Percentiles rank a stretch among this genome's conserved stretches.
Conservation (phyloP, 2,797 vertebrate species). For the Huso huso region DNA sequence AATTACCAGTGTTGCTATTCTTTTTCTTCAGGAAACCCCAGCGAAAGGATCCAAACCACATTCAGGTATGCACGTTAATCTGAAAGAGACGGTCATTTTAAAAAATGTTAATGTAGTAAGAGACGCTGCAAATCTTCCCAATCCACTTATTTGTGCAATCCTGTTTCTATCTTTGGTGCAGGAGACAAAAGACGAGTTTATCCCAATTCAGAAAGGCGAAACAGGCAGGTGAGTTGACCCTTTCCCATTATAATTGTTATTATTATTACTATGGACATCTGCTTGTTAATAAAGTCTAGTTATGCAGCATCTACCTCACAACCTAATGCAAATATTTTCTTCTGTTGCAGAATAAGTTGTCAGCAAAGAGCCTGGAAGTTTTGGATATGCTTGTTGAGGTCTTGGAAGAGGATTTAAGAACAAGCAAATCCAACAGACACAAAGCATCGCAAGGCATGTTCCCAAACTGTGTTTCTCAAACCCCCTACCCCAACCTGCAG, state of each 20-base stretch:
- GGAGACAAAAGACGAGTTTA: conserved; percentile 57
- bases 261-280: too few species aligned
- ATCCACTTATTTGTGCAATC: not conserved
- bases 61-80: conserved; percentile 8
- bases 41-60: conserved; percentile 42
- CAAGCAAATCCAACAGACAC: conserved; percentile 18
- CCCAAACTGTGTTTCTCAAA: not conserved
- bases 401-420: conserved; percentile 68
- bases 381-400: conserved; percentile 73
- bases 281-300: too few species aligned
- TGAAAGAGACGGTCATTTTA: not conserved
- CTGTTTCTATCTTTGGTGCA: conserved; percentile 20
- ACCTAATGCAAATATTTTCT: too few species aligned
- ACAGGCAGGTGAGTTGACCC: conserved; percentile 48
- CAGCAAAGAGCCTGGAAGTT: conserved; percentile 51
- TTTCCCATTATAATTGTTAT: conserved; percentile 19
- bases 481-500: not conserved
- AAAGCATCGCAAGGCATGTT: not conserved
- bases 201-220: conserved; percentile 43
- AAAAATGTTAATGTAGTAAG: not conserved
- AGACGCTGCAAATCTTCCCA: not conserved
- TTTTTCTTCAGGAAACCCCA: conserved; percentile 27
- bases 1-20: not conserved
- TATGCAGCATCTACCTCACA: too few species aligned
- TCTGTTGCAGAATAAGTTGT: conserved; percentile 31